A percentile compares a stretch with the other conserved stretches of the same genome.
Conservation (phyloP, 2,113 vertebrate species). For the Montifringilla adamsi region DNA sequence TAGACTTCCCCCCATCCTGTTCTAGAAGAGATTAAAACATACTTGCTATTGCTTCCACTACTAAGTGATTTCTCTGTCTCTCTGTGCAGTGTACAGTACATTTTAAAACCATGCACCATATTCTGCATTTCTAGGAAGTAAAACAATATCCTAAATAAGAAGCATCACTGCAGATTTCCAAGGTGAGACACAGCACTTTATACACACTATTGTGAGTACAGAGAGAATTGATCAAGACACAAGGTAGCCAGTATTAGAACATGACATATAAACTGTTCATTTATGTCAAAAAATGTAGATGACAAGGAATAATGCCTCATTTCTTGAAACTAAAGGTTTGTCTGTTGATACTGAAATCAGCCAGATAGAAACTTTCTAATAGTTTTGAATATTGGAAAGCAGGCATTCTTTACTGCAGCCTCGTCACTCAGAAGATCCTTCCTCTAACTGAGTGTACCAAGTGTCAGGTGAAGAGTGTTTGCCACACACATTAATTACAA, state of each 20-base stretch:
- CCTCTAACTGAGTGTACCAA: background rate
- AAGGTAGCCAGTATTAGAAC: background rate
- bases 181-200: background rate
- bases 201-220: background rate
- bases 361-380: background rate
- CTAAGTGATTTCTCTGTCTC: background rate
- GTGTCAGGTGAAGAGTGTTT: rapidly evolving
- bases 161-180: background rate
- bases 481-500: background rate
- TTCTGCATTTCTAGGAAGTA: background rate
- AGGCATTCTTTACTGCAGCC: background rate
- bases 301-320: background rate
- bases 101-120: background rate
- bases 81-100: background rate
- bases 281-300: background rate
- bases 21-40: background rate
- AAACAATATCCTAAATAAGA: background rate
- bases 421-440: background rate
- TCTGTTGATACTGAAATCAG: background rate
- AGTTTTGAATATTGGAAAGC: background rate
- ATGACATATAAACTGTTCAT: background rate
- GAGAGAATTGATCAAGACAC: background rate
- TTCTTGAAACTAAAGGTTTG: background rate
- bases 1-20: background rate
- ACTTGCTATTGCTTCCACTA: background rate